A percentile compares a stretch with the other conserved stretches of the same genome.
Conservation (phyloP, 1,140 invertebrate genomes). For the Bicyclus anynana region DNA sequence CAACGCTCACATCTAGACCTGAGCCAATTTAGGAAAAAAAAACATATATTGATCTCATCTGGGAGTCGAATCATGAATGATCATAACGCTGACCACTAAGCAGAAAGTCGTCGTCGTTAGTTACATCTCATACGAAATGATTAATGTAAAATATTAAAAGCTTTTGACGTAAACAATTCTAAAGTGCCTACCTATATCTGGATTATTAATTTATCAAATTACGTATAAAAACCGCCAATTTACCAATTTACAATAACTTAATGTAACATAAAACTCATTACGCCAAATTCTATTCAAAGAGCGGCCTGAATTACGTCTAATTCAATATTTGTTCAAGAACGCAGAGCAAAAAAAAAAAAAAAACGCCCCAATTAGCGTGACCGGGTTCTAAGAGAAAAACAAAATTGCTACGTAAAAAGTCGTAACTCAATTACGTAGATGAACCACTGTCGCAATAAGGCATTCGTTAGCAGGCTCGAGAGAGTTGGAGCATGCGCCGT, state of each 20-base stretch:
- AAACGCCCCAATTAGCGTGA: constrained; percentile 69
- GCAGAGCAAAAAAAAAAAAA: constrained; percentile 46
- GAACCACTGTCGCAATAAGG: constrained; percentile 72
- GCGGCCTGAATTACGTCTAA: constrained; percentile 43
- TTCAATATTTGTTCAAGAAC: constrained; percentile 65
- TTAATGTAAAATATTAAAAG: too few species aligned
- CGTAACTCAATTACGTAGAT: constrained; percentile 75
- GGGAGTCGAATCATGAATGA: too few species aligned
- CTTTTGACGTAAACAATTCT: too few species aligned
- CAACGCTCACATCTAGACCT: too few species aligned
- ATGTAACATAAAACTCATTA: constrained; percentile 28
- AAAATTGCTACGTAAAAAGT: constrained; percentile 75
- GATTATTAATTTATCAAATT: not conserved
- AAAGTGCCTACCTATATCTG: not conserved
- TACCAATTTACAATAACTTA: constrained; percentile 8
- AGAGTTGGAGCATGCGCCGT: constrained; percentile 70
- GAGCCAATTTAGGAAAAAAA: too few species aligned
- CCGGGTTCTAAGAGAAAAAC: constrained; percentile 68
- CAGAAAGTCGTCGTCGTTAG: too few species aligned
- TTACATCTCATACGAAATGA: too few species aligned
- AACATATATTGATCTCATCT: too few species aligned
- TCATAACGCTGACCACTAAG: too few species aligned
- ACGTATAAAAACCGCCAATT: constrained; percentile 6
- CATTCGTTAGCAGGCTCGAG: constrained; percentile 56
- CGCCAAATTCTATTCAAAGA: constrained; percentile 30